These are phyloP conservation scores for Ramphastos sulfuratus DNA, from an alignment of 2,113 vertebrate species.

Conservation along the genomic window DNA sequence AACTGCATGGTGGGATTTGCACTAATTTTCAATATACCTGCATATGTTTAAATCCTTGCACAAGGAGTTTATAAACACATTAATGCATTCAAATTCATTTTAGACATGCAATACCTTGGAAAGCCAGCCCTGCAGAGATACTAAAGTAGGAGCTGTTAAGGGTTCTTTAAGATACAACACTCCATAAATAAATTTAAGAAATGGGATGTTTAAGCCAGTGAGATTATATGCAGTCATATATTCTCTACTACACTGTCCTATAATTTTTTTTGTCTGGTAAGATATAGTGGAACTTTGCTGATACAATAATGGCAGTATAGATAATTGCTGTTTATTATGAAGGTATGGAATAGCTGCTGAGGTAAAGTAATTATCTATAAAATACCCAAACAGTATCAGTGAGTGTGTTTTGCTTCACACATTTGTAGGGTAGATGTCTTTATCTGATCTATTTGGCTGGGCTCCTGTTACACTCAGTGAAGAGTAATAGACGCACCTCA, in stretches of 20 bases:
- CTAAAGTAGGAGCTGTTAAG: background rate
- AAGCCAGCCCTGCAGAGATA: background rate
- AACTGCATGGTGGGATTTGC: background rate
- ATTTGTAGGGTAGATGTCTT: conserved; percentile 16
- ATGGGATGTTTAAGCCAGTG: background rate
- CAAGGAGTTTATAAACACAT: conserved; percentile 18
- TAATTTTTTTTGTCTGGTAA: conserved; percentile 14
- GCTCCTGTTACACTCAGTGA: conserved; percentile 2
- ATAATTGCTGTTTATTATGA: background rate
- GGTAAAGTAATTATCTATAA: conserved; percentile 44
- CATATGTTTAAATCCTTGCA: conserved; percentile 9
- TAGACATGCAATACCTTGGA: background rate
- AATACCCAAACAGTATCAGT: conserved; percentile 10
- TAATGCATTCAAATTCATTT: background rate
- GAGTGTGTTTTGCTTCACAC: conserved; percentile 33
- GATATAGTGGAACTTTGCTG: conserved; percentile 2
- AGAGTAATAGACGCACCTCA: conserved; percentile 14
- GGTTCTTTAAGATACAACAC: background rate
- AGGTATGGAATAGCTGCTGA: conserved; percentile 36
- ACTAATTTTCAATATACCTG: background rate
- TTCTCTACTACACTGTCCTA: background rate
- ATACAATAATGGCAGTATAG: background rate
- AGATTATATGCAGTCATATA: background rate
- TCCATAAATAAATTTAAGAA: background rate
- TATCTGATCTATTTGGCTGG: conserved; percentile 38